Evolutionary conservation across 2,113 vertebrate genomes (phyloP).

Genomic region (Elephas maximus): DNA sequence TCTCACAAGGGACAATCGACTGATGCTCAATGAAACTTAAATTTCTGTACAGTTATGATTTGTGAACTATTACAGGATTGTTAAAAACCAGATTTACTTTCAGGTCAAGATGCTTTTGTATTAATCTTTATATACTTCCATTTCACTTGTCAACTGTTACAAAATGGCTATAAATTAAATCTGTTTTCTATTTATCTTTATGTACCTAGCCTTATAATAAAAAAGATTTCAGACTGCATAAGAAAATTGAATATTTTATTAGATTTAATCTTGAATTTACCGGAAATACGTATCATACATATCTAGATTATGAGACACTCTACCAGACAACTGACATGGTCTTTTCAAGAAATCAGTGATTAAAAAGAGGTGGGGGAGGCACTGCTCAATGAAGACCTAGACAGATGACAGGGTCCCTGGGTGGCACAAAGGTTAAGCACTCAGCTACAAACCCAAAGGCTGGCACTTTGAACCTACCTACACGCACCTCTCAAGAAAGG

Average conservation of each 20-base stretch:
- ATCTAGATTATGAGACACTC: neutral
- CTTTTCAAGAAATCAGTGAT: constrained; percentile 56
- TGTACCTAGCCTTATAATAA: neutral
- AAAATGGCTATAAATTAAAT: neutral
- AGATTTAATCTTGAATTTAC: constrained; percentile 19
- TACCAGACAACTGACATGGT: neutral
- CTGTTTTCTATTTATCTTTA: constrained; percentile 35
- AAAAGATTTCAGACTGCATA: neutral
- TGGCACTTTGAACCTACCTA: no score
- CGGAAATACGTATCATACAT: neutral
- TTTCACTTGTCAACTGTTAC: constrained; percentile 3
- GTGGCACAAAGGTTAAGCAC: no score
- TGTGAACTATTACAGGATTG: neutral
- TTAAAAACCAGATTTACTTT: constrained; percentile 34
- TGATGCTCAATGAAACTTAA: constrained; percentile 1
- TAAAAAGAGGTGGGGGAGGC: neutral
- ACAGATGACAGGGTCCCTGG: neutral
- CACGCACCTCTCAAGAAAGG: no score
- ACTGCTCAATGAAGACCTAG: neutral
- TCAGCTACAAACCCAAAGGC: no score
- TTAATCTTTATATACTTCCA: neutral
- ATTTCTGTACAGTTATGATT: neutral
- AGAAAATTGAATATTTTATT: no score
- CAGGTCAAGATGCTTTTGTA: constrained; percentile 25
- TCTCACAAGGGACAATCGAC: constrained; percentile 38